Conservation (phyloP, 2,113 vertebrate genomes). For the Paramisgurnus dabryanus region DNA sequence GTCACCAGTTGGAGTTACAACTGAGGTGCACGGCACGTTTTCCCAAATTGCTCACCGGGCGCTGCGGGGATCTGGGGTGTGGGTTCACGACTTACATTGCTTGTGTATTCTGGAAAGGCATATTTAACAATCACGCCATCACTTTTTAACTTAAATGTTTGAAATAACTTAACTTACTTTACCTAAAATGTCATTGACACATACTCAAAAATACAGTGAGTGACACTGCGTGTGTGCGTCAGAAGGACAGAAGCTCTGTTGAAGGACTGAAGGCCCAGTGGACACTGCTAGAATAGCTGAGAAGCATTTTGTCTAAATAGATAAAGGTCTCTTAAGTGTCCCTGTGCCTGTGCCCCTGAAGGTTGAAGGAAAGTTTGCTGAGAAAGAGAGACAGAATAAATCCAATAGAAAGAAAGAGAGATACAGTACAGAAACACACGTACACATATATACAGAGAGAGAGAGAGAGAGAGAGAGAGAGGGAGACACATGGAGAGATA, state of each 20-base stretch:
- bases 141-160: too few relatives aligned
- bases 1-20: too few relatives aligned
- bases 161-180: too few relatives aligned
- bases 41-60: too few relatives aligned
- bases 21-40: too few relatives aligned
- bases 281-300: conserved; percentile 37
- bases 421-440: neutral
- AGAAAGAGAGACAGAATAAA: neutral
- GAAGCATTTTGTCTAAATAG: conserved; percentile 44
- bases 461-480: conserved; percentile 42
- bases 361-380: conserved; percentile 4
- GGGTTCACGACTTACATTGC: too few relatives aligned
- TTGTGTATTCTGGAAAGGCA: too few relatives aligned
- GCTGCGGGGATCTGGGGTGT: too few relatives aligned
- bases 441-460: too few relatives aligned
- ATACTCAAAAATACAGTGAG: neutral
- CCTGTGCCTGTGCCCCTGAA: conserved; percentile 5
- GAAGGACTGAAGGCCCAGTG: conserved; percentile 41
- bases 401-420: neutral
- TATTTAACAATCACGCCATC: too few relatives aligned
- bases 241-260: conserved; percentile 24
- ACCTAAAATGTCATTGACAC: neutral
- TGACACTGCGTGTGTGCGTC: conserved; percentile 18
- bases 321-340: conserved; percentile 17
- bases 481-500: conserved; percentile 41